Percentiles rank a stretch among this genome's conserved stretches.
phyloP scores from a whole-genome alignment of 1,140 invertebrate species.

The Habropoda laboriosa region DNA sequence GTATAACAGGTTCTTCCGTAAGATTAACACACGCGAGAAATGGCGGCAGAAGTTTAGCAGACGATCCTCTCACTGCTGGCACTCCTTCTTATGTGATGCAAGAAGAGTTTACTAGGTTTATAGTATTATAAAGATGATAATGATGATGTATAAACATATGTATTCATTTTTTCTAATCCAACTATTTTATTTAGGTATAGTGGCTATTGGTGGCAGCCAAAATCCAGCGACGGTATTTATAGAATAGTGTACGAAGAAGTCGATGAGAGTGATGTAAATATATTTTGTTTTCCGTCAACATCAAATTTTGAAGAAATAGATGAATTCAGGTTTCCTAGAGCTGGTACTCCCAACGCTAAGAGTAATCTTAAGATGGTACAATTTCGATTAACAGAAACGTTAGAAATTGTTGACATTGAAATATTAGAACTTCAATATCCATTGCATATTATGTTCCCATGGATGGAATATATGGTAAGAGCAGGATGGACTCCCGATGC shows the following conservation, averaged over 20 bases:
- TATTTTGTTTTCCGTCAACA: conserved; percentile 93
- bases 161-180: background rate
- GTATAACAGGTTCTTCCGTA: conserved; percentile 86
- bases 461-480: conserved; percentile 96
- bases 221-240: conserved; percentile 88
- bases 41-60: conserved; percentile 87
- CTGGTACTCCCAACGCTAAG: conserved; percentile 94
- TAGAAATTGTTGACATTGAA: conserved; percentile 86
- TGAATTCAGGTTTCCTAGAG: conserved; percentile 95
- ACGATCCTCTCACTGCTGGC: conserved; percentile 94
- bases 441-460: conserved; percentile 90
- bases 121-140: background rate
- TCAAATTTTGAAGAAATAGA: conserved; percentile 90
- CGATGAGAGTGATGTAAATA: conserved; percentile 96
- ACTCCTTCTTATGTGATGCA: conserved; percentile 98
- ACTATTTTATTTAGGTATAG: conserved; percentile 86
- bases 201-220: conserved; percentile 99
- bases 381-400: conserved; percentile 87
- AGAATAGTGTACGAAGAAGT: conserved; percentile 98
- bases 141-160: background rate
- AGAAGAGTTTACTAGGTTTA: conserved; percentile 93
- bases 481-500: conserved; percentile 96
- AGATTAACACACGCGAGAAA: conserved; percentile 92
- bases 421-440: conserved; percentile 88
- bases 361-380: conserved; percentile 94